Evolutionary conservation across 2,113 vertebrate genomes (phyloP).

Genomic region (Poeciliopsis prolifica): DNA sequence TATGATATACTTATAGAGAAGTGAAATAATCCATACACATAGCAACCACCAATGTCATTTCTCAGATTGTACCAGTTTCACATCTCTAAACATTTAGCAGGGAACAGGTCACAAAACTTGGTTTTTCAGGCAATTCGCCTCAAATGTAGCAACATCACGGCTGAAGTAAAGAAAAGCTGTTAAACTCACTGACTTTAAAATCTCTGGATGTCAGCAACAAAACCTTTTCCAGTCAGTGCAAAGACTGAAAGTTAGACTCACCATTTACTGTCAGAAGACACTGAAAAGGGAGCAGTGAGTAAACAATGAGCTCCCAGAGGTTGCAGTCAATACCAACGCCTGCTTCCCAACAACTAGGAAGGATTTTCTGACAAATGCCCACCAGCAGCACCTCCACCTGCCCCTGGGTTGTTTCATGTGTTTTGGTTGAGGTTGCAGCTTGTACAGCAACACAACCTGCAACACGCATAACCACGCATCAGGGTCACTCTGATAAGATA

Average conservation of each 20-base stretch:
- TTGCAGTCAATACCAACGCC: conserved; percentile 19
- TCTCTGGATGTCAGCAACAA: background rate
- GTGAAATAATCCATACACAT: conserved; percentile 12
- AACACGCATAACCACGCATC: background rate
- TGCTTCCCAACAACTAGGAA: conserved; percentile 15
- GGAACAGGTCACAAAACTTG: background rate
- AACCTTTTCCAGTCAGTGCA: background rate
- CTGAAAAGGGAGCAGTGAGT: conserved; percentile 1
- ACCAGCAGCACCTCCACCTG: background rate
- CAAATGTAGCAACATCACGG: background rate
- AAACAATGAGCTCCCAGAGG: conserved; percentile 23
- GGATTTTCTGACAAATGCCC: conserved; percentile 9
- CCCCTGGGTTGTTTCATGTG: background rate
- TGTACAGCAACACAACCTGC: background rate
- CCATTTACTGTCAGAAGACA: conserved; percentile 13
- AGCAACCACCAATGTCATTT: background rate
- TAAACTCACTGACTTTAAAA: background rate
- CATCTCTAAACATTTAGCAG: background rate
- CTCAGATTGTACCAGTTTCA: background rate
- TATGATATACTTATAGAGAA: conserved; percentile 26
- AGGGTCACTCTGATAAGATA: conserved; percentile 17
- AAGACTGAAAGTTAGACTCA: background rate
- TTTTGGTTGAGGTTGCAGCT: background rate
- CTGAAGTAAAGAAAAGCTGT: too few relatives aligned
- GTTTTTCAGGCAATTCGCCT: background rate